These are phyloP conservation scores for Macroglossus sobrinus DNA, from an alignment of 2,113 vertebrate genomes.

Conservation along the genomic window DNA sequence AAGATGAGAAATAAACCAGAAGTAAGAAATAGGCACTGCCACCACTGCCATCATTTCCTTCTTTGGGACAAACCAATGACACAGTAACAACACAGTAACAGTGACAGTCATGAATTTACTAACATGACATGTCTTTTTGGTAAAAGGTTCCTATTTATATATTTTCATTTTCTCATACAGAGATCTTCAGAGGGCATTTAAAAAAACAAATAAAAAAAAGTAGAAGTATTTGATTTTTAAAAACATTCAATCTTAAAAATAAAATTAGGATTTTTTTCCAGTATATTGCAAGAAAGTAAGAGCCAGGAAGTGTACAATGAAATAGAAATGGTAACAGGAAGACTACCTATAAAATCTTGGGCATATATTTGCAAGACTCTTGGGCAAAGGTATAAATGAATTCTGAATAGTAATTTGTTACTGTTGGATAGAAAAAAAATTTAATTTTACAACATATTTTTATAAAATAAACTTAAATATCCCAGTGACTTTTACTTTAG, in stretches of 20 bases:
- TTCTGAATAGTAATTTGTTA: constrained; percentile 27
- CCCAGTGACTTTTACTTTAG: constrained; percentile 45
- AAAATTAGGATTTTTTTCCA: not conserved
- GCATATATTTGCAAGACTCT: not conserved
- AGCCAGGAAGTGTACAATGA: not conserved
- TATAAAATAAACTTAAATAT: constrained; percentile 52
- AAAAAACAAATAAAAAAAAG: not conserved
- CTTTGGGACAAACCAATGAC: not conserved
- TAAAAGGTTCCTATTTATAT: not conserved
- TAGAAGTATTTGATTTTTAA: not conserved
- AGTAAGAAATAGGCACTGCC: not conserved
- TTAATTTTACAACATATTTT: constrained; percentile 46
- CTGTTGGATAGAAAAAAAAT: not conserved
- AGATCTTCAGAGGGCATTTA: not conserved
- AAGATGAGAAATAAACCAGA: not conserved
- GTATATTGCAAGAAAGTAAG: not conserved
- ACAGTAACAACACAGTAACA: not conserved
- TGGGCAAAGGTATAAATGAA: constrained; percentile 10
- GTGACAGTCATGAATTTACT: not conserved
- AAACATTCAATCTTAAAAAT: not conserved
- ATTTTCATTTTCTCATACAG: not conserved
- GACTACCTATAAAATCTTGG: not conserved
- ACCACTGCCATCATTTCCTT: not conserved
- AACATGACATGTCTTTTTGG: rapidly evolving
- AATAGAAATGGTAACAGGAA: not conserved